Evolutionary conservation across 2,113 vertebrate species (phyloP).

Genomic region (Otocyon megalotis): DNA sequence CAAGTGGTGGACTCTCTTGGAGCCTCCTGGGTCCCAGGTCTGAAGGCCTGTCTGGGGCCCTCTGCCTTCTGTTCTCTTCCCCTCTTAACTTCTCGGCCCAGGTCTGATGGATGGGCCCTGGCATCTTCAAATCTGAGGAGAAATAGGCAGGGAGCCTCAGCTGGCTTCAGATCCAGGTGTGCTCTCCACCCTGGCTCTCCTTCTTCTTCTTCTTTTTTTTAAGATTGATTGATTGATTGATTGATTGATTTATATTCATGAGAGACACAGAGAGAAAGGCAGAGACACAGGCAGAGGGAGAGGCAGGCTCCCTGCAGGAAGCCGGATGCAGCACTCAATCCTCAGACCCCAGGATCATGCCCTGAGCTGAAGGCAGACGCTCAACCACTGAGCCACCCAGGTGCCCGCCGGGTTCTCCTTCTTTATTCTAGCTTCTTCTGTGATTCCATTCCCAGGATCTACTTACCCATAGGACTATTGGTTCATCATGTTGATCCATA

Average conservation of each 20-base stretch:
- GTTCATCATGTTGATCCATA: background rate
- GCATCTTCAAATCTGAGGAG: background rate
- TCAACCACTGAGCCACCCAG: too few relatives aligned
- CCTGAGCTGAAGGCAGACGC: too few relatives aligned
- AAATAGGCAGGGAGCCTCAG: background rate
- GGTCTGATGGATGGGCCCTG: background rate
- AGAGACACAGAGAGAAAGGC: too few relatives aligned
- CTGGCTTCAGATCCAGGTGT: background rate
- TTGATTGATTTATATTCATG: too few relatives aligned
- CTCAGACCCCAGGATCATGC: too few relatives aligned
- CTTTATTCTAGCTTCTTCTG: background rate
- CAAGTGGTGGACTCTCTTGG: fast-evolving
- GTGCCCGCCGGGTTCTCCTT: background rate
- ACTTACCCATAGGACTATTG: fast-evolving
- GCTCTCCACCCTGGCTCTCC: background rate
- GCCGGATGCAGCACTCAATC: too few relatives aligned
- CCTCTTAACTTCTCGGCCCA: background rate
- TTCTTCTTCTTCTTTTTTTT: background rate
- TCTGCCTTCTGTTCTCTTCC: background rate
- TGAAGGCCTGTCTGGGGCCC: too few relatives aligned
- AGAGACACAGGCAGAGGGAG: too few relatives aligned
- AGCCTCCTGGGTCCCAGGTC: fast-evolving
- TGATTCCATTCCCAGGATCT: background rate
- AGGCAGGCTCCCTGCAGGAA: too few relatives aligned
- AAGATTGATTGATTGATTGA: too few relatives aligned